phyloP scores from a whole-genome alignment of 2,797 vertebrate species.

The Phoxinus dragarum region DNA sequence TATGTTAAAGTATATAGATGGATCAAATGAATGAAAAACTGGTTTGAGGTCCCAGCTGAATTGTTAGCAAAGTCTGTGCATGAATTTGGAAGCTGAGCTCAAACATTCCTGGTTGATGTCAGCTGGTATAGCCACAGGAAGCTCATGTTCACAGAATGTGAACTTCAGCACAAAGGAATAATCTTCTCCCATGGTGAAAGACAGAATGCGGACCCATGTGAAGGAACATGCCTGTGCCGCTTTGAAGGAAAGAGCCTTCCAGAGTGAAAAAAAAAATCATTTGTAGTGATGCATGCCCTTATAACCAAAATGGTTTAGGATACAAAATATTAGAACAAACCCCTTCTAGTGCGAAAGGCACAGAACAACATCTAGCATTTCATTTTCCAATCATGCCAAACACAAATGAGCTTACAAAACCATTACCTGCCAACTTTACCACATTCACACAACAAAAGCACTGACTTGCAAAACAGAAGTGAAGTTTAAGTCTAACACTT shows the following conservation, averaged over 20 bases:
- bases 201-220: conserved; percentile 38
- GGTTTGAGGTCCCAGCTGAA: conserved; percentile 18
- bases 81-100: conserved; percentile 28
- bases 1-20: conserved; percentile 30
- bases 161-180: conserved; percentile 48
- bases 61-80: conserved; percentile 30
- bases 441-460: neutral
- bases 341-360: neutral
- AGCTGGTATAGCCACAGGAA: conserved; percentile 50
- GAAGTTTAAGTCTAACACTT: neutral
- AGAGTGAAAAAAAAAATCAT: neutral
- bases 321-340: conserved; percentile 6
- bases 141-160: conserved; percentile 45
- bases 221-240: conserved; percentile 14
- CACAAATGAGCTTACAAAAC: conserved; percentile 19
- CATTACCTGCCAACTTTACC: neutral
- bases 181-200: conserved; percentile 44
- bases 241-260: conserved; percentile 23
- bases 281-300: conserved; percentile 1
- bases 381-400: neutral
- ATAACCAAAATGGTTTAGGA: neutral
- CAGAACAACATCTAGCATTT: neutral
- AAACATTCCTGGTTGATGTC: conserved; percentile 33
- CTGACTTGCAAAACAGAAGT: neutral
- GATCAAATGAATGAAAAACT: conserved; percentile 34